A percentile compares a stretch with the other conserved stretches of the same genome.
Conservation (phyloP, 2,113 vertebrate genomes). For the Hemibagrus wyckioides region DNA sequence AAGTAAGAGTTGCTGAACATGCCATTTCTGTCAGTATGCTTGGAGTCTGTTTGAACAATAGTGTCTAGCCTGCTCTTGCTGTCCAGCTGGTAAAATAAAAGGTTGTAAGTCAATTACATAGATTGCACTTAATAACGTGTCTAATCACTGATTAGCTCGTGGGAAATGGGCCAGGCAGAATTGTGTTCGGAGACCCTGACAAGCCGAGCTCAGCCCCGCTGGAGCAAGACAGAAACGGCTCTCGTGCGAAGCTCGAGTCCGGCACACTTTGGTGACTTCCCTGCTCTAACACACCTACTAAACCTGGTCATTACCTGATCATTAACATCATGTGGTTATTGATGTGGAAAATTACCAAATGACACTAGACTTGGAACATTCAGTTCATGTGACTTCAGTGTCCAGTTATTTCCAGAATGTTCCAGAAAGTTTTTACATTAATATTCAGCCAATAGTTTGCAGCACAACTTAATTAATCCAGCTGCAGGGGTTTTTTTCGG, state of each 20-base stretch:
- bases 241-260: not conserved
- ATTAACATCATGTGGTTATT: not conserved
- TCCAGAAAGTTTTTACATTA: not conserved
- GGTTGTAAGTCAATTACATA: not conserved
- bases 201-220: not conserved
- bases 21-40: not conserved
- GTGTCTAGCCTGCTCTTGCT: conserved; percentile 14
- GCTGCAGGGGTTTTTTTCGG: not conserved
- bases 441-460: not conserved
- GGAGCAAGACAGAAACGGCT: not conserved
- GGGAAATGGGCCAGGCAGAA: not conserved
- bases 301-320: not conserved
- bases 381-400: not conserved
- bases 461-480: not conserved
- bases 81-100: conserved; percentile 16
- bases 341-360: not conserved
- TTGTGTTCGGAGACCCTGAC: not conserved
- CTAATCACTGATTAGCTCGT: not conserved
- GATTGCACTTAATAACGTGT: not conserved
- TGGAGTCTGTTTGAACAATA: not conserved
- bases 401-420: not conserved
- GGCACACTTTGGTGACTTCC: not conserved
- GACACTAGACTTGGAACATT: not conserved
- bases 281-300: not conserved
- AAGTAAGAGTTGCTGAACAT: conserved; percentile 5